Percentiles rank a stretch among this genome's conserved stretches.
Conservation (phyloP, 2,888 invertebrate genomes). For the Drosophila cracens region DNA sequence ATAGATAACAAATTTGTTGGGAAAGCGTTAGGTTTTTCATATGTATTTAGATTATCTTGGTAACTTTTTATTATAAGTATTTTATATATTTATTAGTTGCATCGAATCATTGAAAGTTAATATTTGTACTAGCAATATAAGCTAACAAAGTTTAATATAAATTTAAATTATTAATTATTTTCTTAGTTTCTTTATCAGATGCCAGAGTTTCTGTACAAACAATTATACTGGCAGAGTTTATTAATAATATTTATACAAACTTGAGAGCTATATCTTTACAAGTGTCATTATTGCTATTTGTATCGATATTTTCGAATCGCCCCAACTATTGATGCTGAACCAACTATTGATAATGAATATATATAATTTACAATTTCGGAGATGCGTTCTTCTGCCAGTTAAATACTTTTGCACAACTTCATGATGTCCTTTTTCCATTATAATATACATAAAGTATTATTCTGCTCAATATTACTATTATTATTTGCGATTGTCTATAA, state of each 20-base stretch:
- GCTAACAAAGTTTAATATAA: neutral
- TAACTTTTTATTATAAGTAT: neutral
- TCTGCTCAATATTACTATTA: neutral
- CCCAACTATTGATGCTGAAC: neutral
- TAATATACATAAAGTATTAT: neutral
- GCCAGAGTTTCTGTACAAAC: too few species aligned
- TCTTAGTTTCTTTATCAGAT: neutral
- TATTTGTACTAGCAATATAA: neutral
- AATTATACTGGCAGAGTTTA: too few species aligned
- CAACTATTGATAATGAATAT: neutral
- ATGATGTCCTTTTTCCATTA: neutral
- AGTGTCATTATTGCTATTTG: neutral
- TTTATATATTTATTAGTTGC: neutral
- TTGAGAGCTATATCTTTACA: neutral
- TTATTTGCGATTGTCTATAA: neutral
- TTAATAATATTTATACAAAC: neutral
- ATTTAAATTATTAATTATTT: neutral
- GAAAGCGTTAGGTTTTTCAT: neutral
- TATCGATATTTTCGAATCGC: neutral
- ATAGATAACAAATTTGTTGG: neutral
- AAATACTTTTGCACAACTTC: neutral
- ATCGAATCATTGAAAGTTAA: neutral
- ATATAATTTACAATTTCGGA: neutral
- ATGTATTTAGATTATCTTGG: neutral
- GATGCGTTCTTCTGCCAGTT: neutral